Percentiles rank a stretch among this genome's conserved stretches.
Evolutionary conservation across 2,113 vertebrate species (phyloP).

Genomic region (Rhegmatorhina hoffmannsi): DNA sequence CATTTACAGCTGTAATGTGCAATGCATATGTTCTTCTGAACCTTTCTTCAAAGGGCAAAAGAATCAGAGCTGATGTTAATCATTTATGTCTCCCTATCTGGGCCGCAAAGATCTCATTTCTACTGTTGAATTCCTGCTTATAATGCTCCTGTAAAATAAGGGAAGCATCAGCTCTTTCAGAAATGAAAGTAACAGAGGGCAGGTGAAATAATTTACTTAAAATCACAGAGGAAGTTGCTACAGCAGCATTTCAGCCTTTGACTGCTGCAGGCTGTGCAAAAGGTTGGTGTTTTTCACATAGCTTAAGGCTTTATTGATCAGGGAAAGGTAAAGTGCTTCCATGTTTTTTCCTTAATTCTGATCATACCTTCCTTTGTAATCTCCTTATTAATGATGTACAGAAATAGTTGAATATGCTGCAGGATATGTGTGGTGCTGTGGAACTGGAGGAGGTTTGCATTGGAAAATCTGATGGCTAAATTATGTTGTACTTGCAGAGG

Average conservation of each 20-base stretch:
- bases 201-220: not conserved
- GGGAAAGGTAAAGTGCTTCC: not conserved
- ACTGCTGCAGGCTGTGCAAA: not conserved
- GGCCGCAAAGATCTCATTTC: not conserved
- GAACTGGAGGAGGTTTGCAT: not conserved
- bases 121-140: not conserved
- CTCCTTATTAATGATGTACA: not conserved
- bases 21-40: not conserved
- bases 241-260: not conserved
- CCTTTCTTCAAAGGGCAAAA: not conserved
- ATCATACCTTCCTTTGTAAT: not conserved
- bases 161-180: not conserved
- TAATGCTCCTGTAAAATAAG: not conserved
- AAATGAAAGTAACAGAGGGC: not conserved
- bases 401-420: not conserved
- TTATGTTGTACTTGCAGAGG: not conserved
- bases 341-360: not conserved
- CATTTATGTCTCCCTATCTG: not conserved
- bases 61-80: not conserved
- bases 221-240: not conserved
- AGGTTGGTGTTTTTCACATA: not conserved
- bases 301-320: not conserved
- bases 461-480: not conserved
- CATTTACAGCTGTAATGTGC: not conserved
- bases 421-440: not conserved